phyloP scores from a whole-genome alignment of 2,113 vertebrate species.

The Nanger granti region DNA sequence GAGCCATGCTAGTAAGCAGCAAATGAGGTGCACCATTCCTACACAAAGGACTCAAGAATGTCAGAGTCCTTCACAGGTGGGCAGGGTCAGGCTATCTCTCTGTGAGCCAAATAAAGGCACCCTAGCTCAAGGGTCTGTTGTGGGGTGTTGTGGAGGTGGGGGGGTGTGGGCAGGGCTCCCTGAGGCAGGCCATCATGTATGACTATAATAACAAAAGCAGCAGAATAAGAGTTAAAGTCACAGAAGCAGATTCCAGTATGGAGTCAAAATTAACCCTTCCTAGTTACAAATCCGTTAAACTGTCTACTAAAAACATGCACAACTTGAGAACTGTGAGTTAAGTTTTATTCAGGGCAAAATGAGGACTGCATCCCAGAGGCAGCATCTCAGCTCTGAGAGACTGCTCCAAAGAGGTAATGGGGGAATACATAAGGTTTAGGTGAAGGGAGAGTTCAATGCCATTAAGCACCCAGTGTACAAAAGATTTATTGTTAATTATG shows the following conservation, averaged over 20 bases:
- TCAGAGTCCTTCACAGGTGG: background rate
- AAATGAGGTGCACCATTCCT: background rate
- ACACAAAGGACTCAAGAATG: background rate
- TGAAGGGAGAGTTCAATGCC: background rate
- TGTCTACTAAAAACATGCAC: background rate
- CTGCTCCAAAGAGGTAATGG: background rate
- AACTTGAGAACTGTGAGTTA: background rate
- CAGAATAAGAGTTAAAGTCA: background rate
- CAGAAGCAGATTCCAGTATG: background rate
- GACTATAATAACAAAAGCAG: background rate
- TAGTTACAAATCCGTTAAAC: background rate
- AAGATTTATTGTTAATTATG: background rate
- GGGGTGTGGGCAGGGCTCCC: fast-evolving
- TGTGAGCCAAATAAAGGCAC: background rate
- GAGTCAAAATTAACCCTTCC: background rate
- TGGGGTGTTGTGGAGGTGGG: fast-evolving
- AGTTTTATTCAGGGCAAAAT: background rate
- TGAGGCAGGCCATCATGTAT: background rate
- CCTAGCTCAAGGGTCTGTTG: background rate
- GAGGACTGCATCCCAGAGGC: background rate
- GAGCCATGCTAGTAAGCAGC: background rate
- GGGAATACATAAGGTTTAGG: background rate
- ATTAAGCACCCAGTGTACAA: background rate
- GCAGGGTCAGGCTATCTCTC: background rate
- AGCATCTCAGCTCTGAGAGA: background rate